Evolutionary conservation across 2,113 vertebrate genomes (phyloP), one percentile per base, ranked within the genome.

Genomic region (Ageneiosus marmoratus): DNA sequence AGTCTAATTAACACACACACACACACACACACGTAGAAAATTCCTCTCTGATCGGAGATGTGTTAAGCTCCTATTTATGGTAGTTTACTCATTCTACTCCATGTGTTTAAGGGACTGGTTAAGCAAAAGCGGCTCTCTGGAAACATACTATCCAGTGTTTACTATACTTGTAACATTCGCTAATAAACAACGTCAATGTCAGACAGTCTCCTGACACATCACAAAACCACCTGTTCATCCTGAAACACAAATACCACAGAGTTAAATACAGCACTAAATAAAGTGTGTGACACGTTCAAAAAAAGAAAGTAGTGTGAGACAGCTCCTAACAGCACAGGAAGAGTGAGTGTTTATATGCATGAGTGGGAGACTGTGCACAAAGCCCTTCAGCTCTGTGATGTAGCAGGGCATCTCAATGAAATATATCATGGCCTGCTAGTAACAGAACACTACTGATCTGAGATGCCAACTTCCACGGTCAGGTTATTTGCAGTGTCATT

Each of bases 221-320:
- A 41, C 12, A 44, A 70, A 32, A 53, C 29, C 48, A 41, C 46
- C 46, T 69, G 67, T 16, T 56, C 53, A 44, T 6, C 67, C 22
- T 0, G 29, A 63, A 34, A 63, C 44, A 74, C 29, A 34, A 74
- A 41, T 27, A 56, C 1, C 22, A 78, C 41, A 15, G 29, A 53
- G 32, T 22, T 51, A 41, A 65, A 70, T 34, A 27, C 32, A 72
- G 74, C 72, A 69, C n/a, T 58, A 20, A 50, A 37, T 55, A 56
- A 51, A 79, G 46, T 20, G 6, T 34, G 51, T 70, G 79, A 81
- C 73, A 79, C 22, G 53, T 50, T 29, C n/a, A 20, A 75, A 75
- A 72, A 55, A 72, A 69, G 55, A 53, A 73, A 74, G 24, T 34
- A 65, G 41, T 72, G 51, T 5, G 74, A 78, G 73, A 82, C 62